A percentile compares a stretch with the other conserved stretches of the same genome.
Evolutionary conservation across 2,797 vertebrate species (phyloP).

Genomic region (Macropodus opercularis): DNA sequence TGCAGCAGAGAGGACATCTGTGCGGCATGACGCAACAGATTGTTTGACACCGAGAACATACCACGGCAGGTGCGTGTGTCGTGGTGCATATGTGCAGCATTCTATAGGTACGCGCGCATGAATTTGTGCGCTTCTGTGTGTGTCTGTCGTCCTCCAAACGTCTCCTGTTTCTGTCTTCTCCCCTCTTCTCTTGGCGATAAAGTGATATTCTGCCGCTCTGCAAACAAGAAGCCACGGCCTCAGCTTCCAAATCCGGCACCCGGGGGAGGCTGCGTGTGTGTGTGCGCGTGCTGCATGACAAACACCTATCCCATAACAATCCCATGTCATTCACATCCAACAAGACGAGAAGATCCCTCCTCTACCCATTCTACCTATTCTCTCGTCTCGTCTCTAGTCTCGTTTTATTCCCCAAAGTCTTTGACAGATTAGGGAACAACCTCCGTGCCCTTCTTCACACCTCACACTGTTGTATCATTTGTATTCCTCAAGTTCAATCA

Average conservation of each 20-base stretch:
- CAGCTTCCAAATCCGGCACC: slow-evolving; percentile 43
- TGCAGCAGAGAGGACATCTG: slow-evolving; percentile 23
- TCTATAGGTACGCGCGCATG: slow-evolving; percentile 10
- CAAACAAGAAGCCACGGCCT: slow-evolving; percentile 46
- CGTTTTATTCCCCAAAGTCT: slow-evolving; percentile 10
- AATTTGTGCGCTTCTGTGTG: slow-evolving; percentile 21
- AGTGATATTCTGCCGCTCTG: slow-evolving; percentile 60
- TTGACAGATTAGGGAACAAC: slow-evolving; percentile 11
- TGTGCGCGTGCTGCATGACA: slow-evolving; percentile 66
- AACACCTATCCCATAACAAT: slow-evolving; percentile 79
- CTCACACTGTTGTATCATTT: slow-evolving; percentile 2
- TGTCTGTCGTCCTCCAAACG: slow-evolving; percentile 55
- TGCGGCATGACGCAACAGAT: slow-evolving; percentile 7
- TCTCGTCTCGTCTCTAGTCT: slow-evolving; percentile 12
- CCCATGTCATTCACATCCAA: slow-evolving; percentile 72
- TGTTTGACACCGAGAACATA: too few species aligned
- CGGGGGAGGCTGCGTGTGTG: slow-evolving; percentile 17
- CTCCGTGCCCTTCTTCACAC: slow-evolving; percentile 3
- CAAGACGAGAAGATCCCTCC: slow-evolving; percentile 34
- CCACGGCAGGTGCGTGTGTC: too few species aligned
- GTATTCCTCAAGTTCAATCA: not conserved
- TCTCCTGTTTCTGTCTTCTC: slow-evolving; percentile 42
- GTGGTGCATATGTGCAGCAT: slow-evolving; percentile 5
- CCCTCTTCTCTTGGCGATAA: slow-evolving; percentile 63
- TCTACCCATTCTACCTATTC: slow-evolving; percentile 6